These are phyloP conservation scores for Drosophila mettleri DNA, from an alignment of 2,888 invertebrate species.

Conservation along the genomic window DNA sequence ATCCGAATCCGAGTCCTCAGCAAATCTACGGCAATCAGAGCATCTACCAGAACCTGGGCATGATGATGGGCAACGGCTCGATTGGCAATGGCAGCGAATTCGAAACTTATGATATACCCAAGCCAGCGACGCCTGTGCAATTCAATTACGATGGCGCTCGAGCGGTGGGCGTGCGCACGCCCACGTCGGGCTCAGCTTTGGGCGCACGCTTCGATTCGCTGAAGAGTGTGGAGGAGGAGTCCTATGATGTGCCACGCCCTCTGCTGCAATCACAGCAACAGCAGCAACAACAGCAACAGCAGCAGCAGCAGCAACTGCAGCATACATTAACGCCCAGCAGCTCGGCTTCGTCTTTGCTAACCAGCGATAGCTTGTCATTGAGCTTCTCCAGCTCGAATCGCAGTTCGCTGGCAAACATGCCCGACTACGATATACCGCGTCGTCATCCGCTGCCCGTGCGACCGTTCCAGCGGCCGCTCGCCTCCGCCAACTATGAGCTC, in stretches of 20 bases:
- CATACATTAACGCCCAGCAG: constrained; percentile 88
- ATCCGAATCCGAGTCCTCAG: constrained; percentile 35
- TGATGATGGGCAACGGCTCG: constrained; percentile 68
- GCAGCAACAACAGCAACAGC: constrained; percentile 85
- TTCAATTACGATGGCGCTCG: constrained; percentile 85
- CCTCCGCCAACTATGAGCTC: constrained; percentile 87
- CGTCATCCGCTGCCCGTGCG: constrained; percentile 85
- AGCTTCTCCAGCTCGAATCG: constrained; percentile 86
- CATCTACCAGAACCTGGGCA: constrained; percentile 82
- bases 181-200: constrained; percentile 61
- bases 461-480: constrained; percentile 62
- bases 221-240: constrained; percentile 85
- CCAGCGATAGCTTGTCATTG: constrained; percentile 87
- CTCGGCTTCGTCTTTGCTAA: constrained; percentile 88
- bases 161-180: constrained; percentile 85
- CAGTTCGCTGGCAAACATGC: constrained; percentile 87
- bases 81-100: constrained; percentile 65
- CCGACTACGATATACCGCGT: constrained; percentile 90
- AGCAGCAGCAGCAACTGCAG: constrained; percentile 85
- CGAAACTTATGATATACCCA: constrained; percentile 87
- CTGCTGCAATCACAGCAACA: constrained; percentile 74
- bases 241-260: constrained; percentile 89
- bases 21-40: constrained; percentile 79
- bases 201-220: constrained; percentile 78
- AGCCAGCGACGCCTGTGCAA: constrained; percentile 87